Evolutionary conservation across 2,888 invertebrate genomes (phyloP).

Genomic region (Cephus spinipes): DNA sequence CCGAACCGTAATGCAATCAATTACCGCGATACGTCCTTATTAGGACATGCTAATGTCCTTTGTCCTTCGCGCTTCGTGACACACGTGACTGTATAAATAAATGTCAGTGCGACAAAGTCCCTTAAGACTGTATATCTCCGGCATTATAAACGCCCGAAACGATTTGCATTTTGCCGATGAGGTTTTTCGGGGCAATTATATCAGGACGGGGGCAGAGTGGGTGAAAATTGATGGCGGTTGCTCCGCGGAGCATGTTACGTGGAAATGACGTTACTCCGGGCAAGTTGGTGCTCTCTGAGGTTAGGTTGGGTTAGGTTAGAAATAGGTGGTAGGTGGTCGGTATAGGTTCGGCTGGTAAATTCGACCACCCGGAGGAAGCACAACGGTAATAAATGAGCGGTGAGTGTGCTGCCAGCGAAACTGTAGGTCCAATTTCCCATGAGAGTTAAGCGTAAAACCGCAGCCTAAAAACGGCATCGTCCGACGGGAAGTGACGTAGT

Average conservation of each 20-base stretch:
- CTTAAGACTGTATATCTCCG: neutral
- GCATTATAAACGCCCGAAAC: neutral
- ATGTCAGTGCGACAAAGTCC: neutral
- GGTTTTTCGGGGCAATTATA: neutral
- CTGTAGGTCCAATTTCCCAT: conserved; percentile 60
- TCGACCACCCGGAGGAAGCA: conserved; percentile 62
- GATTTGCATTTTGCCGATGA: neutral
- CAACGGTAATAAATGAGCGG: conserved; percentile 62
- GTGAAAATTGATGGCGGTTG: conserved; percentile 16
- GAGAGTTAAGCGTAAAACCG: conserved; percentile 57
- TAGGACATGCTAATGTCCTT: neutral
- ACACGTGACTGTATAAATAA: neutral
- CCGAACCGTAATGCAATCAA: neutral
- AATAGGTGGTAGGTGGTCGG: conserved; percentile 4
- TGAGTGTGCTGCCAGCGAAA: conserved; percentile 51
- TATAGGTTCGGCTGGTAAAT: conserved; percentile 44
- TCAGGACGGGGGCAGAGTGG: neutral
- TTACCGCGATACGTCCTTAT: neutral
- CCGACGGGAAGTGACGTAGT: conserved; percentile 46
- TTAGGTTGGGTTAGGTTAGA: conserved; percentile 12
- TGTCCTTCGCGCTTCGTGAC: neutral
- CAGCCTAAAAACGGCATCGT: conserved; percentile 62
- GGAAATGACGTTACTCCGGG: conserved; percentile 38
- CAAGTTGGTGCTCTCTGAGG: neutral
- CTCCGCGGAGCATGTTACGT: conserved; percentile 43